Evolutionary conservation across 2,888 invertebrate genomes (phyloP), one percentile per base, ranked within the genome.

Genomic region (Dysmachus trigonus): DNA sequence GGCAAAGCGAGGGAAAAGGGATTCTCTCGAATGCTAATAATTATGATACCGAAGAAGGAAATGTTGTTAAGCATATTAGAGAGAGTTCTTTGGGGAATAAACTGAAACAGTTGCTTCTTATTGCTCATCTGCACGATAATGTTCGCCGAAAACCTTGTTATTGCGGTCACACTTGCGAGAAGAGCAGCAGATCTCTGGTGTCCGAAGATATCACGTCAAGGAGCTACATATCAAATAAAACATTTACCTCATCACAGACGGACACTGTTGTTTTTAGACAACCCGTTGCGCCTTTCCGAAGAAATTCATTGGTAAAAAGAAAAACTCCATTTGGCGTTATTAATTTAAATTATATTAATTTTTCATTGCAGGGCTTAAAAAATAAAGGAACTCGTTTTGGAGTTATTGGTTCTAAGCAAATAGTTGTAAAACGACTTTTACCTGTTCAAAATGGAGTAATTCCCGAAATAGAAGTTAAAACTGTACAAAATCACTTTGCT

Each of bases 381-480:
- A 27, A 85, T 31, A 85, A 74, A 74, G 31, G 73, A 30, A 85
- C 74, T 22, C 83, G 87, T n/a, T 85, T 86, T n/a, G 81, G 87
- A 76, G 87, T 35, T 27, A 71, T 87, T 33, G 79, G 87, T 86
- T 90, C 91, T 5, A 90, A 91, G 0, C 95, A 95, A 89, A 95
- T 96, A 4, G 95, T 97, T 0, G 96, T 97, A 27, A 96, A 96
- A 91, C 93, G 97, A 6, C 94, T 95, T 89, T 92, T 96, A 88
- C 95, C 96, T 22, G 91, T 95, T 72, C 93, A 96, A 89, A 95
- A 96, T 18, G 89, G 89, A 13, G 85, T 88, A 18, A 88, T 88
- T 47, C 89, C 89, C n/a, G 86, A 88, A 6, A 90, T 90, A 71
- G 91, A 91, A 87, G 87, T 90, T 76, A 87, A 91, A 5, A 89